A percentile compares a stretch with the other conserved stretches of the same genome.
Evolutionary conservation across 2,113 vertebrate species (phyloP).

Genomic region (Nothoprocta perdicaria): DNA sequence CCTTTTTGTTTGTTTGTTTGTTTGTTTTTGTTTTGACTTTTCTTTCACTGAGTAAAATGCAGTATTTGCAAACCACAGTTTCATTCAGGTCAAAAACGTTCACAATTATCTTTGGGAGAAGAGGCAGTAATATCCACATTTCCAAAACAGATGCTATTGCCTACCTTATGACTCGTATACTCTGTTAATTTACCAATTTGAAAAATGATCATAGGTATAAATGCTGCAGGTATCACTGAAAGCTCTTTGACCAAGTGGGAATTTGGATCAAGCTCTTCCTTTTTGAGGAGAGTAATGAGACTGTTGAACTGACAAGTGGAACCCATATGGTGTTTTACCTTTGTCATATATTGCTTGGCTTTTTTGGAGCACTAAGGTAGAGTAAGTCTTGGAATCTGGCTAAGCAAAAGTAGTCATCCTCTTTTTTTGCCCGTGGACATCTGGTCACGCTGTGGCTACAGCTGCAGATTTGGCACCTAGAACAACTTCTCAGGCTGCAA

Average conservation of each 20-base stretch:
- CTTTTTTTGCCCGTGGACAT: not conserved
- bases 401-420: not conserved
- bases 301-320: not conserved
- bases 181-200: not conserved
- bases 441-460: not conserved
- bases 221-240: not conserved
- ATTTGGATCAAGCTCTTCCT: not conserved
- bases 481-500: not conserved
- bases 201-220: not conserved
- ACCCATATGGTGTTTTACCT: not conserved
- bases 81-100: conserved; percentile 2
- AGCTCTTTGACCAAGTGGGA: not conserved
- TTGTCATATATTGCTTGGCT: not conserved
- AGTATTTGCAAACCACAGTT: not conserved
- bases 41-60: not conserved
- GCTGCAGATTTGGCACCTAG: not conserved
- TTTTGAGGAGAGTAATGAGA: not conserved
- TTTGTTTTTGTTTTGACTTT: conserved; percentile 37
- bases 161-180: not conserved
- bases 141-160: not conserved
- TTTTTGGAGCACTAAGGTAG: rapidly evolving
- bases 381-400: not conserved
- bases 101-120: not conserved
- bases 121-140: not conserved
- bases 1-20: conserved; percentile 41